These are phyloP conservation scores for Parazoanthus atlanticus DNA, from an alignment of 92 coral and sea anemone species.

Conservation along the genomic window DNA sequence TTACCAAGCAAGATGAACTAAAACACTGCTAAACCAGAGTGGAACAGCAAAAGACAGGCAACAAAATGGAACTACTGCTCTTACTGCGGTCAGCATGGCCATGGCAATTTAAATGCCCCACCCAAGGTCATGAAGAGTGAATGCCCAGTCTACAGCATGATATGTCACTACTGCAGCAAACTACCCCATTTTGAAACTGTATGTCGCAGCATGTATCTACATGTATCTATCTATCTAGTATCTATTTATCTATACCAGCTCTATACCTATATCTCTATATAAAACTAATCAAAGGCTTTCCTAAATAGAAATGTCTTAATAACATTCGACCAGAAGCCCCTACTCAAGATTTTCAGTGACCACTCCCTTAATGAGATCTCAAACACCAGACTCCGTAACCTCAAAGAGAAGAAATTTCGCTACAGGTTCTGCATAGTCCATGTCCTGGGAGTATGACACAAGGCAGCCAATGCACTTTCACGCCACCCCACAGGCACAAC, in stretches of 20 bases:
- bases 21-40: neutral
- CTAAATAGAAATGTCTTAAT: too few species aligned
- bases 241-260: too few species aligned
- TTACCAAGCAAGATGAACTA: neutral
- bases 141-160: constrained; percentile 67
- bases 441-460: constrained; percentile 57
- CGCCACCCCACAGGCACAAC: constrained; percentile 17
- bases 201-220: constrained; percentile 73
- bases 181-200: constrained; percentile 56
- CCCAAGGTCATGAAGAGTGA: constrained; percentile 45
- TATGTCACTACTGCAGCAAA: constrained; percentile 54
- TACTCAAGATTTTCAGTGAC: constrained; percentile 57
- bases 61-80: constrained; percentile 48
- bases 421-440: constrained; percentile 53
- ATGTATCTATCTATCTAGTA: too few species aligned
- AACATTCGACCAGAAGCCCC: constrained; percentile 63
- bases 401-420: constrained; percentile 34
- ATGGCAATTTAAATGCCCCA: constrained; percentile 64
- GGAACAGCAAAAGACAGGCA: neutral
- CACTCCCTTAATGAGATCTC: constrained; percentile 47
- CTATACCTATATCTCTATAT: too few species aligned
- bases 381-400: constrained; percentile 45
- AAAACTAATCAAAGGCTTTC: too few species aligned
- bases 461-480: constrained; percentile 50
- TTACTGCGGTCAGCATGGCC: constrained; percentile 66